Evolutionary conservation across 2,797 vertebrate species (phyloP).

Genomic region (Tangara arthus): DNA sequence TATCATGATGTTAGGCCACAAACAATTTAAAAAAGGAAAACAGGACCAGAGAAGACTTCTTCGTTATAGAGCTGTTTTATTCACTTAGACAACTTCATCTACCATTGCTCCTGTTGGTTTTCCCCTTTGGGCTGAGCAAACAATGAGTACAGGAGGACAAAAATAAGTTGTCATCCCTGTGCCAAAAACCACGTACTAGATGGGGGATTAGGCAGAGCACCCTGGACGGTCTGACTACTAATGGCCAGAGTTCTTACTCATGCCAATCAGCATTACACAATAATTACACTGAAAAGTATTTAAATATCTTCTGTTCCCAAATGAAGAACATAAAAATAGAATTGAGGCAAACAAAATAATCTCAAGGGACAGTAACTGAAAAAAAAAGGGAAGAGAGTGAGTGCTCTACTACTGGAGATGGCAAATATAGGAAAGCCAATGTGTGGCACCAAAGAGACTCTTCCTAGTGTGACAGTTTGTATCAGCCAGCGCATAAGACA

Average conservation of each 20-base stretch:
- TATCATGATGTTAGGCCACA: not conserved
- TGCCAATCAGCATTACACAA: not conserved
- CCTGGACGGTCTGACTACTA: not conserved
- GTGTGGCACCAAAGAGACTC: not conserved
- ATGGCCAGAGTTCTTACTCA: not conserved
- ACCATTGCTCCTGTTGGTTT: not conserved
- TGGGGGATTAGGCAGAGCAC: not conserved
- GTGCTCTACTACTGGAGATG: not conserved
- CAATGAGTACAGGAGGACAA: not conserved
- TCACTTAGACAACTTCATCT: not conserved
- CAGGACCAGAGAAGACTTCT: not conserved
- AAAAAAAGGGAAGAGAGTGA: not conserved
- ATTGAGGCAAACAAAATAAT: not conserved
- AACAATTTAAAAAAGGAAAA: not conserved
- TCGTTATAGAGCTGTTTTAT: not conserved
- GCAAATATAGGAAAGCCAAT: not conserved
- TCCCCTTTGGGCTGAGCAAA: not conserved
- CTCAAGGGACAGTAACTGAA: not conserved
- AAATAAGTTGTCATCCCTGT: fast-evolving
- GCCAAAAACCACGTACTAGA: not conserved
- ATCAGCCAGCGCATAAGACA: not conserved
- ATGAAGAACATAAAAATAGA: not conserved
- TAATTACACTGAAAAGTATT: not conserved
- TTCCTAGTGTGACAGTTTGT: not conserved
- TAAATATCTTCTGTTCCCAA: not conserved